Base-by-base conservation (phyloP, 2,888 invertebrate genomes). In the Anagyrus pseudococci region DNA sequence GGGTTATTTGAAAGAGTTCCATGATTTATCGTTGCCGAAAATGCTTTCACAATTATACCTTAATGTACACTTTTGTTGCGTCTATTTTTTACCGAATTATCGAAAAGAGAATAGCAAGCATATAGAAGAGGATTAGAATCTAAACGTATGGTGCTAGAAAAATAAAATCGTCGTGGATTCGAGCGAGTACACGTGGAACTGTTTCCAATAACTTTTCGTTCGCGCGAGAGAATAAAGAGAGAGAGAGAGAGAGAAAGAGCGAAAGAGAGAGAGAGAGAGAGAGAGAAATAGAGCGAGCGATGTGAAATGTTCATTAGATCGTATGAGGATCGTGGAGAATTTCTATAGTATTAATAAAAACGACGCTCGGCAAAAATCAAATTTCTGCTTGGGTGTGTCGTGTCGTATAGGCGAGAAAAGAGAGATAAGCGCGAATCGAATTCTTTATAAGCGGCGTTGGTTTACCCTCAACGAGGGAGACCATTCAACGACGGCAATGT, bases 271-370 rank as follows among this genome's bases (percentile, higher is more conserved):
- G 37, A 37, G 37, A 37, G 37, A 3, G 37, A 37, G 37, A 37
- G 37, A 37, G 37, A 37, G 37, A 37, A 15, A 37, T 2, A 4
- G 6, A 37, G 37, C 13, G 37, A 37, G 37, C 13, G 37, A 57
- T 26, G 48, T 37, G 55, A 60, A 64, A 60, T 53, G 48, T 57
- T 64, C 50, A 56, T 58, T 54, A 44, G 17, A 58, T 55, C 55
- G 26, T 43, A n/a, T 37, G 20, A 52, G 13, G 47, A 59, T 49
- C 37, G 46, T 46, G 62, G 50, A 58, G 43, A 7, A 54, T 61
- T 64, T 58, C 40, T 49, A 48, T 65, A 65, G 65, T 65, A 65
- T 65, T 65, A 62, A 65, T 43, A 40, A 50, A 41, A 29, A 46
- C 37, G 57, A 37, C 54, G 26, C 50, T 26, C 41, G 58, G 55